These are phyloP conservation scores for Noctua janthina DNA, from an alignment of 2,888 invertebrate genomes.

Conservation along the genomic window DNA sequence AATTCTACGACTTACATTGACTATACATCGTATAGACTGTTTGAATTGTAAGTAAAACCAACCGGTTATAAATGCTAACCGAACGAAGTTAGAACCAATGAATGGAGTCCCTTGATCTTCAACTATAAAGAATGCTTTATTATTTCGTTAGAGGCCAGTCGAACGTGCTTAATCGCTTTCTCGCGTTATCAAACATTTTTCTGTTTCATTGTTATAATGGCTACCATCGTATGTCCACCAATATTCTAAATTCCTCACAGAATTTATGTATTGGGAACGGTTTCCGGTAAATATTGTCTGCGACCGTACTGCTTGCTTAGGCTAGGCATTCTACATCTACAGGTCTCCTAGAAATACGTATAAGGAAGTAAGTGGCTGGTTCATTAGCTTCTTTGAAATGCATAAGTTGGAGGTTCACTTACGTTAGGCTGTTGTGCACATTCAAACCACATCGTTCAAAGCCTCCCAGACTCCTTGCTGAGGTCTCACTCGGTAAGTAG, in stretches of 20 bases:
- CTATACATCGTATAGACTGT: neutral
- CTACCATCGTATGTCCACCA: neutral
- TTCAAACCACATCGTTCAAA: conserved; percentile 55
- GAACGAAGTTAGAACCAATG: conserved; percentile 26
- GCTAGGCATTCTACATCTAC: conserved; percentile 41
- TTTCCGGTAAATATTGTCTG: conserved; percentile 24
- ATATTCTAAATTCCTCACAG: conserved; percentile 1
- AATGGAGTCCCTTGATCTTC: conserved; percentile 45
- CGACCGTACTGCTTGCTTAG: conserved; percentile 23
- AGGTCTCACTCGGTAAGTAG: conserved; percentile 71
- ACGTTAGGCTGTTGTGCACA: conserved; percentile 55
- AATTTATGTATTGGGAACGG: conserved; percentile 21
- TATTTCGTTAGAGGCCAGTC: conserved; percentile 25
- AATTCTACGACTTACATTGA: neutral
- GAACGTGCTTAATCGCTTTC: conserved; percentile 47
- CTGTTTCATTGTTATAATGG: neutral
- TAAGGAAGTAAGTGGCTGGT: conserved; percentile 59
- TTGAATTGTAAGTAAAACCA: conserved; percentile 6
- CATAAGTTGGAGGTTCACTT: conserved; percentile 53
- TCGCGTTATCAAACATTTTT: conserved; percentile 16
- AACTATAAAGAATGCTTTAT: conserved; percentile 39
- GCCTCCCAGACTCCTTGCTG: conserved; percentile 63
- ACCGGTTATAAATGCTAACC: conserved; percentile 40
- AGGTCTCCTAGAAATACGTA: conserved; percentile 47
- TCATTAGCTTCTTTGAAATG: conserved; percentile 56